phyloP scores from a whole-genome alignment of 2,797 vertebrate genomes.

The Rhodeus uyekii region DNA sequence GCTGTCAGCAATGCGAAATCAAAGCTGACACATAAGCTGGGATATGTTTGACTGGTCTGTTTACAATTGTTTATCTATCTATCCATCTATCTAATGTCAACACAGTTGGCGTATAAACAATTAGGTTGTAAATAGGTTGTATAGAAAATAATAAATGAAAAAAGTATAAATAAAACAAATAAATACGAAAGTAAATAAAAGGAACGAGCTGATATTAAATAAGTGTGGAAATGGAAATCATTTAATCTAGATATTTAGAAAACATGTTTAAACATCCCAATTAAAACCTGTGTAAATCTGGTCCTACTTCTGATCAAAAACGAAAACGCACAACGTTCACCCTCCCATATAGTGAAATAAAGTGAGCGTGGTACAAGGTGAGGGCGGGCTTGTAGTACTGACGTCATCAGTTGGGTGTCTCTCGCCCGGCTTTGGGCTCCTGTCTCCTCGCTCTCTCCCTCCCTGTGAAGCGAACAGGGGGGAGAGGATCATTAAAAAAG shows the following conservation, averaged over 20 bases:
- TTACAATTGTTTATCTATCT: neutral
- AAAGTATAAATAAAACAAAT: too few species aligned
- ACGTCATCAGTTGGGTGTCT: slow-evolving; percentile 59
- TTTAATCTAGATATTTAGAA: neutral
- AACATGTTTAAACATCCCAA: neutral
- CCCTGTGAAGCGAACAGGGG: slow-evolving; percentile 52
- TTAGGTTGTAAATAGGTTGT: too few species aligned
- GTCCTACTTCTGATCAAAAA: neutral
- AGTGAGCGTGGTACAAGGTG: neutral
- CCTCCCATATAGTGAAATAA: neutral
- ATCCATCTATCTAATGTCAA: neutral
- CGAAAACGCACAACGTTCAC: too few species aligned
- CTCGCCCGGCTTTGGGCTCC: slow-evolving; percentile 46
- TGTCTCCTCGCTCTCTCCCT: slow-evolving; percentile 53
- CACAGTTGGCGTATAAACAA: too few species aligned
- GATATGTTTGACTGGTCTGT: slow-evolving; percentile 11
- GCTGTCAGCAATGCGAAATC: slow-evolving; percentile 5
- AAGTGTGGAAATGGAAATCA: neutral
- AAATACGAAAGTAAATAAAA: neutral
- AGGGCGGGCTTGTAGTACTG: slow-evolving; percentile 45
- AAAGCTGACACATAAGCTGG: neutral
- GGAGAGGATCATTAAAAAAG: slow-evolving; percentile 52
- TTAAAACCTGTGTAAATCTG: neutral
- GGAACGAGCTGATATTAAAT: neutral
- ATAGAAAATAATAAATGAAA: too few species aligned